phyloP scores from a whole-genome alignment of 2,113 vertebrate genomes.

The Coptodon bakossiorum region DNA sequence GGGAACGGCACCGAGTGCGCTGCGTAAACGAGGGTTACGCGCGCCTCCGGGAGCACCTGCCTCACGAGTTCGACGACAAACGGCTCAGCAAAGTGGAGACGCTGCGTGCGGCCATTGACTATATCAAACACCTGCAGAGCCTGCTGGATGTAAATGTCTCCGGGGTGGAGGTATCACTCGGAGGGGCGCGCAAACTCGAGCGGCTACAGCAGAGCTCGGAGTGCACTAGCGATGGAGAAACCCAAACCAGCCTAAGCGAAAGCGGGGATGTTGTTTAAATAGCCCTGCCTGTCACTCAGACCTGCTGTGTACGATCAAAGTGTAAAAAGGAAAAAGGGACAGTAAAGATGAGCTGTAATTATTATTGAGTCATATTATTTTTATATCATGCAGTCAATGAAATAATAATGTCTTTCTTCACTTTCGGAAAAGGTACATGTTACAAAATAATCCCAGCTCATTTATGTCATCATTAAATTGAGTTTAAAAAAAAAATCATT shows the following conservation, averaged over 20 bases:
- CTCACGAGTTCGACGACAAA: conserved; percentile 78
- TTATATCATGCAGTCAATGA: not conserved
- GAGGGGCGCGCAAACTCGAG: conserved; percentile 11
- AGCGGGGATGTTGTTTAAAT: conserved; percentile 55
- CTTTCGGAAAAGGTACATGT: not conserved
- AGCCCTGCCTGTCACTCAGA: not conserved
- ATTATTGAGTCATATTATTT: not conserved
- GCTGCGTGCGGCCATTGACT: conserved; percentile 84
- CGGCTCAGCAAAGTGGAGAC: conserved; percentile 94
- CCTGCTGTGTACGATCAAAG: not conserved
- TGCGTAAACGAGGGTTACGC: conserved; percentile 90
- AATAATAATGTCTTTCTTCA: not conserved
- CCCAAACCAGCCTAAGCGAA: conserved; percentile 76
- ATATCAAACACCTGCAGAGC: conserved; percentile 87
- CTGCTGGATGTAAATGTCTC: conserved; percentile 73
- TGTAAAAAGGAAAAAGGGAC: not conserved
- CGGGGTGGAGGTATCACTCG: conserved; percentile 24
- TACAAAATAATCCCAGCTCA: not conserved
- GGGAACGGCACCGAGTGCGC: conserved; percentile 87
- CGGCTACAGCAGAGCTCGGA: conserved; percentile 45
- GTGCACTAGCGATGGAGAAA: conserved; percentile 80
- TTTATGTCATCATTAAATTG: not conserved
- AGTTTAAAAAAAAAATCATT: fast-evolving
- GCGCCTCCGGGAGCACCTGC: conserved; percentile 84
- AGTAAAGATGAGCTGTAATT: not conserved